Conservation (phyloP, 2,888 invertebrate genomes). For the Tetropium fuscum region DNA sequence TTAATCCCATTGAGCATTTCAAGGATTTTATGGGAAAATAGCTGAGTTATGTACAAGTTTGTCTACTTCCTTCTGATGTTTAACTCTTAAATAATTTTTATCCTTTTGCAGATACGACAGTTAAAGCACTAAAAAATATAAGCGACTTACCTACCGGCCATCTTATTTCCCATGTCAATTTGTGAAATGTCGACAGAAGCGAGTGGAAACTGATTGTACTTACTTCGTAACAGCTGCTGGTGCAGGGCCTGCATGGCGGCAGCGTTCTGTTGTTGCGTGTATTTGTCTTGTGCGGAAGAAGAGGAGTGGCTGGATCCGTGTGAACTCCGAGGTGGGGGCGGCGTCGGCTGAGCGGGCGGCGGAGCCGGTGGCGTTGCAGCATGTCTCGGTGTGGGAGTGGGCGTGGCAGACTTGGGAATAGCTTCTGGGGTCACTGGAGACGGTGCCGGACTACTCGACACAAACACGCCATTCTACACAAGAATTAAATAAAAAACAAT, state of each 20-base stretch:
- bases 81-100: too few species aligned
- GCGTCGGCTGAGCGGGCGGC: constrained; percentile 66
- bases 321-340: constrained; percentile 53
- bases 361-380: constrained; percentile 69
- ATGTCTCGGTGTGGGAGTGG: constrained; percentile 68
- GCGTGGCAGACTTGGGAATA: constrained; percentile 68
- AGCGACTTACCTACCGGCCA: too few species aligned
- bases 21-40: too few species aligned
- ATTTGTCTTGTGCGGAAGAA: constrained; percentile 65
- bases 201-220: too few species aligned
- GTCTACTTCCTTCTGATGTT: too few species aligned
- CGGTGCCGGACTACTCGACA: constrained; percentile 67
- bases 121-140: too few species aligned
- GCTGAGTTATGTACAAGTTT: too few species aligned
- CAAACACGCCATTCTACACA: constrained; percentile 63
- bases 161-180: too few species aligned
- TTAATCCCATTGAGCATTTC: too few species aligned
- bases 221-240: constrained; percentile 86
- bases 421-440: constrained; percentile 70
- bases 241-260: constrained; percentile 88
- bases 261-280: constrained; percentile 66
- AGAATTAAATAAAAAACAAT: constrained; percentile 4
- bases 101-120: too few species aligned
- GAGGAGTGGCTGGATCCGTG: constrained; percentile 36
- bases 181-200: too few species aligned